Evolutionary conservation across 2,113 vertebrate genomes (phyloP).

Genomic region (Lanius collurio): DNA sequence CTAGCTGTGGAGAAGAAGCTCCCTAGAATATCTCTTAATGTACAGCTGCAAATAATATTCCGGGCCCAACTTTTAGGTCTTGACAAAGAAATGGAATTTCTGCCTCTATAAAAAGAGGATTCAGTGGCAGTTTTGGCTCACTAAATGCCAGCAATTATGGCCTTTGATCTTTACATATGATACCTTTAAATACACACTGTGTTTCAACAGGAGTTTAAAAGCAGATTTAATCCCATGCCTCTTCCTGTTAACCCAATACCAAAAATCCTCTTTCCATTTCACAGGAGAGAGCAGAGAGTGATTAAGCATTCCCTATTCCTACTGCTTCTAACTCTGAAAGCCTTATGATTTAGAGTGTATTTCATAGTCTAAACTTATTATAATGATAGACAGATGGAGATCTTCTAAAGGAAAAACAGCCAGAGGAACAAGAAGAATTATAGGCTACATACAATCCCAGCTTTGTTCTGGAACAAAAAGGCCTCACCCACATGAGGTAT

Average conservation of each 20-base stretch:
- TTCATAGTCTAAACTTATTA: background rate
- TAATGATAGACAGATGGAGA: background rate
- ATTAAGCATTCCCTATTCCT: background rate
- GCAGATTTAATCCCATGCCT: background rate
- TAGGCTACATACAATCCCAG: background rate
- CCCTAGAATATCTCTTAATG: background rate
- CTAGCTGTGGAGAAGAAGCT: background rate
- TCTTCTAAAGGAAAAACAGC: constrained; percentile 1
- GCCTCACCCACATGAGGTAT: background rate
- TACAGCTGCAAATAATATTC: background rate
- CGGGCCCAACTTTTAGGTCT: fast-evolving
- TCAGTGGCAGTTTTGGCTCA: background rate
- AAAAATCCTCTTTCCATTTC: background rate
- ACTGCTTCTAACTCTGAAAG: background rate
- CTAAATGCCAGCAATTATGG: background rate
- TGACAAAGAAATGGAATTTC: background rate
- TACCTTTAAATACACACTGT: background rate
- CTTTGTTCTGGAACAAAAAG: constrained; percentile 7
- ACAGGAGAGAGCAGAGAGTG: background rate
- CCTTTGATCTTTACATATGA: background rate
- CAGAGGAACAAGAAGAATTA: background rate
- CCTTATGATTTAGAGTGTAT: background rate
- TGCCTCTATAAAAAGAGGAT: background rate
- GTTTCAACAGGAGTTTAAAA: background rate
- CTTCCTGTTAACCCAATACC: background rate